Evolutionary conservation across 2,888 invertebrate species (phyloP), one percentile per base, ranked within the genome.

Genomic region (Automeris io): DNA sequence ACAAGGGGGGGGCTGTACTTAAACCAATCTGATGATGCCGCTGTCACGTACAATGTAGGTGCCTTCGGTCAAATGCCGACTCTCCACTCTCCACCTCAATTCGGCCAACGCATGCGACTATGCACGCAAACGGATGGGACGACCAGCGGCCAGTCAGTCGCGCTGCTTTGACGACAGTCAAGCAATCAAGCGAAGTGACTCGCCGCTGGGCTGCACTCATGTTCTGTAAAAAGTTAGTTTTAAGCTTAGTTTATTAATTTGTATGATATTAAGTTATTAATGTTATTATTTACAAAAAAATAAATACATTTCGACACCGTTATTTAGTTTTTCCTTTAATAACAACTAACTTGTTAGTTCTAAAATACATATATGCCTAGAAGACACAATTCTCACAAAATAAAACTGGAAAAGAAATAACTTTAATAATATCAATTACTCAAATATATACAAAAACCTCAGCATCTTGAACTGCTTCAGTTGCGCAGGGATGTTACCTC

Each of bases 291-390:
- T 68, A 63, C 62, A 72, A 78, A 83, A 81, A 82, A 45, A 65
- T 87, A 87, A 87, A 87, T 87, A 87, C 87, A 87, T 87, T 87
- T 87, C 60, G 86, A 78, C 86, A 86, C 86, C 86, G 86, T 86
- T 75, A 21, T 16, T 22, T 12, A 8, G 0, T 23, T 9, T 32
- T 37, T 18, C 18, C 18, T 18, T 8, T n/a, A 23, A 12, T 7
- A 5, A 29, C 1, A 29, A 24, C 11, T 23, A n/a, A 6, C 23
- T 3, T n/a, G 9, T 2, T n/a, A 23, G 9, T n/a, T 23, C 3
- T 4, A 3, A 9, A 6, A 4, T 23, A 23, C 3, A 2, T 4
- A 23, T 6, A 8, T 23, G 9, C 23, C 2, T 4, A 2, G 6
- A 9, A 26, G 12, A 9, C 3, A 26, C n/a, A n/a, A n/a, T n/a